Evolutionary conservation across 2,797 vertebrate genomes (phyloP), one percentile per base, ranked within the genome.

Genomic region (Phalloptychus januarius): DNA sequence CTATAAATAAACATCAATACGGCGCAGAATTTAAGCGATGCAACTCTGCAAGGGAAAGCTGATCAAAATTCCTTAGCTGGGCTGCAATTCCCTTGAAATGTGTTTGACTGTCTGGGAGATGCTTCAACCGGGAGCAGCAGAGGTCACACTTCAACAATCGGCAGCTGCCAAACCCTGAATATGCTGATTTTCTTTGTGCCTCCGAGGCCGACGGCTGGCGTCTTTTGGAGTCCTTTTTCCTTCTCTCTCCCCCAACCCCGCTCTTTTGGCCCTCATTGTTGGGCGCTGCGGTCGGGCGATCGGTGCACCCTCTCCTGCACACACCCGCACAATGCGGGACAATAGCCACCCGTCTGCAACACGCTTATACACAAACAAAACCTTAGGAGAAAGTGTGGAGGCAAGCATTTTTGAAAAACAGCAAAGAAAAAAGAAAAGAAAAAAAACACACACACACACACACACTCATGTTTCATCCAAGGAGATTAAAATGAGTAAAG

Each of bases 141-240:
- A 90, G 92, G 91, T 91, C 92, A 91, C 87, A 83, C 87, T 86
- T 79, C 75, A 79, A 83, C 84, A 92, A 93, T 93, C 91, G 94
- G 91, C 95, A 95, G 95, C 95, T 96, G 95, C 93, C 91, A 86
- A 86, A 88, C 87, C 91, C 85, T 88, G 89, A 91, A 93, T 90
- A 92, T 90, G 92, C 56, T 87, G 90, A 92, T 93, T 91, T 61
- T 84, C 88, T 94, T 95, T 95, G 94, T 95, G 86, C 23, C 52
- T 11, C 0, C 40, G 73, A 85, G 87, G 80, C 83, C 61, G 87
- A 83, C 75, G 83, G 88, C 90, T 93, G 88, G 79, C 63, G 23
- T 50, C 65, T 85, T 78, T 69, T 65, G 52, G 44, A 65, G 2
- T 28, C 38, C n/a, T 44, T 45, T 36, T 25, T 25, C 71, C 45